Percentiles rank a stretch among this genome's conserved stretches.
Evolutionary conservation across 1,140 invertebrate species (phyloP).

Genomic region (Temnothorax curvispinosus): DNA sequence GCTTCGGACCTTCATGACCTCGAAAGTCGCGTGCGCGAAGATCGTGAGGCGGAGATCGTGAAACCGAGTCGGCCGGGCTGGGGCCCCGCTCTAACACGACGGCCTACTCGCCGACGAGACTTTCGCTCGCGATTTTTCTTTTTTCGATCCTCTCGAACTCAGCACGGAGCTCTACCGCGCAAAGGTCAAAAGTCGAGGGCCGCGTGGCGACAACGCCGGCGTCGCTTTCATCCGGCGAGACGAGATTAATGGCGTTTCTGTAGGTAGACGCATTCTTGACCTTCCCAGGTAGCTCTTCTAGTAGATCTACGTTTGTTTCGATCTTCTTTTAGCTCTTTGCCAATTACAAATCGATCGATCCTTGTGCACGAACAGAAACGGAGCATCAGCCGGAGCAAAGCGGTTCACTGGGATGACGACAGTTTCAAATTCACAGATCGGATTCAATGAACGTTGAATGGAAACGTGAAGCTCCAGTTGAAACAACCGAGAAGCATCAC

Average conservation of each 20-base stretch:
- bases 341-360: not conserved
- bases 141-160: not conserved
- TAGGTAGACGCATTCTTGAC: conserved; percentile 26
- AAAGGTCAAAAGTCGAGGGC: conserved; percentile 29
- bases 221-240: not conserved
- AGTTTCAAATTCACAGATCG: not conserved
- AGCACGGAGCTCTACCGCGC: not conserved
- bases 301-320: not conserved
- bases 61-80: not conserved
- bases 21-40: not conserved
- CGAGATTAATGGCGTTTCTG: not conserved
- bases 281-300: too few species aligned
- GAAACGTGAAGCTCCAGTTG: not conserved
- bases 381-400: not conserved
- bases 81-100: not conserved
- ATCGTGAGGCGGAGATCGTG: not conserved
- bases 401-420: not conserved
- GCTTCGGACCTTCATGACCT: conserved; percentile 91
- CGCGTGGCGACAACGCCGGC: not conserved
- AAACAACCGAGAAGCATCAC: not conserved
- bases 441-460: not conserved
- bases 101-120: not conserved
- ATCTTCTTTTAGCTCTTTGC: not conserved
- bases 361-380: not conserved
- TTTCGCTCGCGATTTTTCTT: conserved; percentile 20